Evolutionary conservation across 2,113 vertebrate genomes (phyloP).

Genomic region (Zapornia atra): DNA sequence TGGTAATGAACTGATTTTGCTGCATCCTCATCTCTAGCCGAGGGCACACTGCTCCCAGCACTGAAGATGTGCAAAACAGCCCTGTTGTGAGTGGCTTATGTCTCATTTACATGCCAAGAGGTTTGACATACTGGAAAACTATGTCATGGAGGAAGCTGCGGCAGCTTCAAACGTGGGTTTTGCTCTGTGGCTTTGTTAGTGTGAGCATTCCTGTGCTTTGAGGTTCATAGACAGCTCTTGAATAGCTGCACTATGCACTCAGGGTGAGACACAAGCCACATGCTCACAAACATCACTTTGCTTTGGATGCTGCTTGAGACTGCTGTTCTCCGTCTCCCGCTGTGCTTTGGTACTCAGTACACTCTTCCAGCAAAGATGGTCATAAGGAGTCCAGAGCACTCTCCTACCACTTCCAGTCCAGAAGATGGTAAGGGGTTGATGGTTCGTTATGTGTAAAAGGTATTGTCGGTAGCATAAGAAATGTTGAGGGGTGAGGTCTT

Average conservation of each 20-base stretch:
- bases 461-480: background rate
- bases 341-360: background rate
- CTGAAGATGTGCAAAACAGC: background rate
- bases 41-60: background rate
- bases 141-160: fast-evolving
- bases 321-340: background rate
- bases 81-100: background rate
- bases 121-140: background rate
- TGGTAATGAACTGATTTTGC: background rate
- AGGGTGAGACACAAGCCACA: fast-evolving
- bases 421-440: background rate
- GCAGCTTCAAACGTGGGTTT: background rate
- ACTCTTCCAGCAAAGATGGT: background rate
- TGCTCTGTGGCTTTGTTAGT: background rate
- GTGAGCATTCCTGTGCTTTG: background rate
- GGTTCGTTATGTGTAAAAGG: background rate
- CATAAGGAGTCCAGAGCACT: background rate
- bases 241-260: background rate
- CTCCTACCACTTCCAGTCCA: background rate
- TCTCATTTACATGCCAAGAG: background rate
- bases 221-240: background rate
- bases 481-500: background rate
- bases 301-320: background rate
- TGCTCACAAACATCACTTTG: fast-evolving
- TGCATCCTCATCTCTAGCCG: background rate